Base-by-base conservation (phyloP, 2,888 invertebrate genomes). In the Brachynemurus nebulosus region DNA sequence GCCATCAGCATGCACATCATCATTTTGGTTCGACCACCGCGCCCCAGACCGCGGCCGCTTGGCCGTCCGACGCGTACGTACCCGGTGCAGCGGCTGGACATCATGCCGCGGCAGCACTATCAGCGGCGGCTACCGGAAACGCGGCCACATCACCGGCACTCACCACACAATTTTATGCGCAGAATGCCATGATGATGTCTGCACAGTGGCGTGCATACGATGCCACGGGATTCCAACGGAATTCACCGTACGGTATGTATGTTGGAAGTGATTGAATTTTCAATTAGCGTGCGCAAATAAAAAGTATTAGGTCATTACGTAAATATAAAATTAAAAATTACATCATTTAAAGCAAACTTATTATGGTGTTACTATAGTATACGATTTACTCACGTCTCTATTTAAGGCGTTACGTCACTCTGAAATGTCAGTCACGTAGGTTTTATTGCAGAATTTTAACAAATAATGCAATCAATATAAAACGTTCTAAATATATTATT, bases 121-220 rank as follows among this genome's bases (percentile, higher is more conserved):
- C 50, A 34, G 48, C 47, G 9, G 49, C 49, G 17, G 46, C 60
- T 59, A 57, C 57, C 45, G 47, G 30, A 8, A 14, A 4, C n/a
- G 37, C 46, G 47, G 49, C 40, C 45, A 44, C 14, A 33, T 50
- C 33, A 48, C 47, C n/a, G 48, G 51, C 20, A 44, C 59, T 69
- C 47, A 66, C 71, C 2, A 68, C 68, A 42, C 82, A 80, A 50
- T 83, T 86, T 55, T 86, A 86, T 64, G 76, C 80, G 12, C 86
- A 85, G 64, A 86, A 86, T 64, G 78, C 83, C 61, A 78, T 80
- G 76, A 78, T 80, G 80, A 69, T 73, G 42, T 72, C 75, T 20
- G 84, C 86, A 77, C 73, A 84, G 53, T 65, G 68, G 49, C 72
- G 75, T 49, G 69, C 74, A 12, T 86, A 86, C 68, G 86, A 86